phyloP scores from a whole-genome alignment of 2,113 vertebrate species.

The Smithornis capensis region DNA sequence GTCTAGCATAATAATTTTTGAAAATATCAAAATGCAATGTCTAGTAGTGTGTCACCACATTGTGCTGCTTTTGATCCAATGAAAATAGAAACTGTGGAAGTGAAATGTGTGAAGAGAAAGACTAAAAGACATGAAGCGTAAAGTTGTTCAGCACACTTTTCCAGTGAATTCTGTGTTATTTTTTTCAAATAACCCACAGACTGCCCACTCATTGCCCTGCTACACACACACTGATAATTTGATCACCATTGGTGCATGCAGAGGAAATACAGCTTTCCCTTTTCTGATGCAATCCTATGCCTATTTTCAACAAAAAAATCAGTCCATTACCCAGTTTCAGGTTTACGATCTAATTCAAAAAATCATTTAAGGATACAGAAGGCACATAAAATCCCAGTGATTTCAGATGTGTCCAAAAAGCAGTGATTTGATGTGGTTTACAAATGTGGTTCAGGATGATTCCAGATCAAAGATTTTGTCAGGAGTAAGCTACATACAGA shows the following conservation, averaged over 20 bases:
- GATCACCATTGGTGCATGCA: background rate
- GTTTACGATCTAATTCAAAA: background rate
- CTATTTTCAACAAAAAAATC: background rate
- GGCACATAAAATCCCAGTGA: background rate
- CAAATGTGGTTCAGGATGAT: background rate
- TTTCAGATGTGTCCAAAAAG: background rate
- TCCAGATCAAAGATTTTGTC: background rate
- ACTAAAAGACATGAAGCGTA: background rate
- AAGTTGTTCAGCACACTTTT: background rate
- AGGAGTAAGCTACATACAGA: background rate
- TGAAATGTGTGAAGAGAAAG: background rate
- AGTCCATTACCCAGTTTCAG: background rate
- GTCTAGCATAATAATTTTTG: background rate
- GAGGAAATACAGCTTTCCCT: background rate
- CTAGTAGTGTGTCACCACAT: background rate
- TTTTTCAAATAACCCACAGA: background rate
- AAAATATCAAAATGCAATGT: background rate
- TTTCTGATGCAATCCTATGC: background rate
- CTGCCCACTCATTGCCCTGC: background rate
- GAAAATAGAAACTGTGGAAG: background rate
- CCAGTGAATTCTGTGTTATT: background rate
- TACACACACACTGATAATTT: background rate
- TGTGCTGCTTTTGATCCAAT: background rate
- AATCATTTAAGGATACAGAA: background rate
- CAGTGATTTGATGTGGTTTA: background rate